A percentile compares a stretch with the other conserved stretches of the same genome.
Conservation (phyloP, 2,888 invertebrate genomes). For the Drosophila prostipennis region DNA sequence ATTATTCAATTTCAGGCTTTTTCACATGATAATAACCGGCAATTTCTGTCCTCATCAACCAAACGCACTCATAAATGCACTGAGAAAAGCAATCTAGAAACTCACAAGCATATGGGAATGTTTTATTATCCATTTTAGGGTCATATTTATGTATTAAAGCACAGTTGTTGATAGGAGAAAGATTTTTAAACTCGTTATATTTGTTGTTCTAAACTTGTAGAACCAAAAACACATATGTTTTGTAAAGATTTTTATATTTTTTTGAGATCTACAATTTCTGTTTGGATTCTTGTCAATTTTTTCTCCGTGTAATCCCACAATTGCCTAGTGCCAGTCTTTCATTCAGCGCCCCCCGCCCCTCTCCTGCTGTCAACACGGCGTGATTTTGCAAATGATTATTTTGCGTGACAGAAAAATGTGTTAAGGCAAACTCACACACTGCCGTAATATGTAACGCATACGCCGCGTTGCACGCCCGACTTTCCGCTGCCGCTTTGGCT, state of each 20-base stretch:
- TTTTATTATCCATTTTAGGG: too few relatives aligned
- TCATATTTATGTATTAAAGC: too few relatives aligned
- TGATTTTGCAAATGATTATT: conserved; percentile 79
- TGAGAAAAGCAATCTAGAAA: background rate
- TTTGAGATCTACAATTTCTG: too few relatives aligned
- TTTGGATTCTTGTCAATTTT: conserved; percentile 9
- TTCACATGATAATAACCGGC: conserved; percentile 59
- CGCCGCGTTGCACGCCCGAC: conserved; percentile 70
- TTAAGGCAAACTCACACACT: conserved; percentile 58
- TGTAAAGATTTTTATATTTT: too few relatives aligned
- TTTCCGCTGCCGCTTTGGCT: conserved; percentile 24
- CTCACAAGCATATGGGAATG: background rate
- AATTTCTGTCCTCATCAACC: conserved; percentile 45
- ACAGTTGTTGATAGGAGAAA: too few relatives aligned
- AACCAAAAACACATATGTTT: too few relatives aligned
- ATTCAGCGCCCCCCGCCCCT: conserved; percentile 1
- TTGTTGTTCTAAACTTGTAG: too few relatives aligned
- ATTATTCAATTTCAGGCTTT: conserved; percentile 59
- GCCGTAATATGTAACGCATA: conserved; percentile 73
- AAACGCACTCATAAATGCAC: conserved; percentile 20
- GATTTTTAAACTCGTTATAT: too few relatives aligned
- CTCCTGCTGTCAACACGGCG: conserved; percentile 60
- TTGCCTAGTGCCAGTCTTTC: conserved; percentile 7
- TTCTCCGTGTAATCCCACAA: background rate
- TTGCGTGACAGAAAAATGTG: conserved; percentile 79